Conservation (phyloP, 2,113 vertebrate genomes). For the Antidorcas marsupialis region DNA sequence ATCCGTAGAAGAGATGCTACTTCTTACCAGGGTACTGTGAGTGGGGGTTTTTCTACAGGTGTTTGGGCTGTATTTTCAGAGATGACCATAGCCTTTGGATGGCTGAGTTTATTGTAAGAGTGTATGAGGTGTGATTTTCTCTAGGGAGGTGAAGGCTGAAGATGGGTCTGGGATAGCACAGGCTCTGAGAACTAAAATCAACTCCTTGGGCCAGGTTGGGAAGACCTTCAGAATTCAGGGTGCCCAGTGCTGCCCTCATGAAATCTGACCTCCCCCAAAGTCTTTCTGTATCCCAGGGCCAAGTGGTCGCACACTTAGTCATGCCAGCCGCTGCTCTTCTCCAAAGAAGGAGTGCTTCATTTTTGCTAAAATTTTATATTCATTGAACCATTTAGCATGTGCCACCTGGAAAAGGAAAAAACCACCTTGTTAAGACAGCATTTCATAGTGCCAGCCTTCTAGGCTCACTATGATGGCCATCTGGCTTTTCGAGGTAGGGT, state of each 20-base stretch:
- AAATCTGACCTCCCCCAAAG: neutral
- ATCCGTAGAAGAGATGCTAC: neutral
- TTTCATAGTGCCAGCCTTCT: neutral
- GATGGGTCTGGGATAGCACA: neutral
- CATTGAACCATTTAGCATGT: neutral
- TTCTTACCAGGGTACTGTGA: neutral
- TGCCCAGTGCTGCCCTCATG: neutral
- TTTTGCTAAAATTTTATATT: conserved; percentile 23
- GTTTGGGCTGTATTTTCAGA: neutral
- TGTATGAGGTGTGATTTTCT: neutral
- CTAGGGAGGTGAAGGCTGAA: neutral
- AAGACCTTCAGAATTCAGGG: neutral
- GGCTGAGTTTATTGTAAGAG: neutral
- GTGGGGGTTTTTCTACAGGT: neutral
- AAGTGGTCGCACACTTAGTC: neutral
- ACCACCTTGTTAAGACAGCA: neutral
- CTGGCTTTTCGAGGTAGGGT: neutral
- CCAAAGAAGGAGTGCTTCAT: conserved; percentile 20
- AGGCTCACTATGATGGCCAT: neutral
- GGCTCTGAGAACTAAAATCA: neutral
- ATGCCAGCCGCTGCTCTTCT: neutral
- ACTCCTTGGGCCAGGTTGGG: neutral
- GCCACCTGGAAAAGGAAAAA: neutral
- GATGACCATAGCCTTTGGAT: neutral
- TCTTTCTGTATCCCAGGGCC: neutral